Percentiles rank a stretch among this genome's conserved stretches.
Conservation (phyloP, 2,888 invertebrate genomes). For the Eurois occulta region DNA sequence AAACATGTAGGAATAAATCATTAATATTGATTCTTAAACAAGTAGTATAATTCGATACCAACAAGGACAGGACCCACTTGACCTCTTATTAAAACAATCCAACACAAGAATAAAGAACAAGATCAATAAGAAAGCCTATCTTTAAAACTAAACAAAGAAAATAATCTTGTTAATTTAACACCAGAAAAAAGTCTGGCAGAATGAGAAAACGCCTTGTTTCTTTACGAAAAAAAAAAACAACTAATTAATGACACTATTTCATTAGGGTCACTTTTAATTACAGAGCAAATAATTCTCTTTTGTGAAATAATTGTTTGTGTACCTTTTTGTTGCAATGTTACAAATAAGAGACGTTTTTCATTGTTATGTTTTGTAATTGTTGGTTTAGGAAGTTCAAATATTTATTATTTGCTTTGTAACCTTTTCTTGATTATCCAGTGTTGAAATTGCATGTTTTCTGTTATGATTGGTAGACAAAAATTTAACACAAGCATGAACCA, state of each 20-base stretch:
- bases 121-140: conserved; percentile 49
- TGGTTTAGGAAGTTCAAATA: conserved; percentile 33
- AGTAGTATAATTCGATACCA: background rate
- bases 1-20: no score
- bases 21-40: background rate
- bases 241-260: conserved; percentile 72
- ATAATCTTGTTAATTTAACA: conserved; percentile 64
- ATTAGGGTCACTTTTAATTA: conserved; percentile 71
- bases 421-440: conserved; percentile 14
- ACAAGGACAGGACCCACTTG: background rate
- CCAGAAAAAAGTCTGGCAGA: conserved; percentile 45
- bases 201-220: conserved; percentile 54
- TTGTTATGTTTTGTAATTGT: conserved; percentile 28
- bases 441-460: conserved; percentile 13
- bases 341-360: conserved; percentile 48
- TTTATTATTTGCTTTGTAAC: conserved; percentile 21
- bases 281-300: conserved; percentile 62
- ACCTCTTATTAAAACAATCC: conserved; percentile 1
- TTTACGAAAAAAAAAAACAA: conserved; percentile 66
- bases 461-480: background rate
- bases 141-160: conserved; percentile 59
- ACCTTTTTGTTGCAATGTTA: conserved; percentile 45
- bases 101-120: background rate
- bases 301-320: conserved; percentile 54
- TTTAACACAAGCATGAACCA: background rate